Base-by-base conservation (phyloP, 2,888 invertebrate species). In the Gymnoscelis rufifasciata region DNA sequence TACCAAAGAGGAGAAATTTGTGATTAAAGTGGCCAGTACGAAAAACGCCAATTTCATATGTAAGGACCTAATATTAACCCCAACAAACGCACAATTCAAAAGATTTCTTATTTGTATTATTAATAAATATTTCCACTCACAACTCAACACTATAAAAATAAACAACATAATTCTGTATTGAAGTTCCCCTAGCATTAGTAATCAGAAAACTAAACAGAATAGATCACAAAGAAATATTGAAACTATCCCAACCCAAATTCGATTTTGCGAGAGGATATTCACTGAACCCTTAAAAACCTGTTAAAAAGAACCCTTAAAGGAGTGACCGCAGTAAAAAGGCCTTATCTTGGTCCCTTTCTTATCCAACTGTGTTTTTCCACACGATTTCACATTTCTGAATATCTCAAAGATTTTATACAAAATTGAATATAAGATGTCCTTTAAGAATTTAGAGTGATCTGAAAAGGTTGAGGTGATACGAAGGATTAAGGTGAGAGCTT, bases 341-440 rank as follows among this genome's bases (percentile, higher is more conserved):
- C 61, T 65, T 66, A 66, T 64, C 62, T 56, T n/a, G 37, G 59
- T 54, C 66, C 69, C 52, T 68, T 67, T 64, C 65, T 69, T 70
- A 70, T 67, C 66, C 61, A 38, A 60, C 62, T 66, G 51, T 59
- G 58, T 71, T 68, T 72, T 76, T 74, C 71, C 71, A 70, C 68
- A 64, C 66, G 65, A 74, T 74, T 75, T 68, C 57, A 57, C 64
- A 64, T 57, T 62, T 64, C 64, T 63, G 7, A 38, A 54, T 51
- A 47, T 54, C 35, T 38, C 4, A 31, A 36, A 30, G 38, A 38
- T 19, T 33, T 38, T 19, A 37, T 43, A 23, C 38, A 45, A 46
- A 50, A 45, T 50, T 50, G 50, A 50, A 45, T 50, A 19, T 42
- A 10, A 38, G 42, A 45, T 45, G 33, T 30, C 41, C 45, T 35